Evolutionary conservation across 2,888 invertebrate genomes (phyloP).

Genomic region (Teinopalpus imperialis): DNA sequence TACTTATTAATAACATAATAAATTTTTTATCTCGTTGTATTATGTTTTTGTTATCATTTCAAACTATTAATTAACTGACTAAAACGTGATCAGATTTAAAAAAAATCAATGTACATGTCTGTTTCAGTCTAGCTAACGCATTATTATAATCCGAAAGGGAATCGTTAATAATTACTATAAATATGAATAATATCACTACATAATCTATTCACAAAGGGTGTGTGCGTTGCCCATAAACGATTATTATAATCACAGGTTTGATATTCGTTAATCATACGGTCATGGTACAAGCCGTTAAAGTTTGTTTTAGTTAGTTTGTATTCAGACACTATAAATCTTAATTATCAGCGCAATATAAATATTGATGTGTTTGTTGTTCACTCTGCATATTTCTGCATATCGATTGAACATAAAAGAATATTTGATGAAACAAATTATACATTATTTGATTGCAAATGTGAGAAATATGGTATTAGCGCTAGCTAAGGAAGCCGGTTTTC

Average conservation of each 20-base stretch:
- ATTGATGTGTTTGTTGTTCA: not conserved
- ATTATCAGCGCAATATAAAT: constrained; percentile 8
- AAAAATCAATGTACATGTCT: constrained; percentile 9
- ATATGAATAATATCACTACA: constrained; percentile 33
- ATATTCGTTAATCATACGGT: constrained; percentile 22
- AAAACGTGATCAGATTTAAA: not conserved
- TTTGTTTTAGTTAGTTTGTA: constrained; percentile 20
- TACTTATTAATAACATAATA: too few relatives aligned
- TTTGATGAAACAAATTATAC: too few relatives aligned
- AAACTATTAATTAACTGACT: not conserved
- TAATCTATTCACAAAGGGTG: constrained; percentile 22
- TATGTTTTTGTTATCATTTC: too few relatives aligned
- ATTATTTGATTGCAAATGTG: too few relatives aligned
- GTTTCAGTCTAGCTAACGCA: constrained; percentile 30
- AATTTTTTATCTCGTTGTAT: too few relatives aligned
- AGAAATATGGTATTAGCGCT: too few relatives aligned
- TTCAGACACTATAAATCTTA: constrained; percentile 15
- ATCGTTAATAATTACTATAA: constrained; percentile 32
- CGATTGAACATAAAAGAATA: too few relatives aligned
- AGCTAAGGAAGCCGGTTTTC: too few relatives aligned
- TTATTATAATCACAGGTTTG: constrained; percentile 24
- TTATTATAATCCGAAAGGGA: constrained; percentile 35
- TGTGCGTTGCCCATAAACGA: constrained; percentile 11
- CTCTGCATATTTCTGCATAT: too few relatives aligned
- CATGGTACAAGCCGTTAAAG: not conserved